Percentiles rank a stretch among this genome's conserved stretches.
phyloP scores from a whole-genome alignment of 2,797 vertebrate genomes.

The Betta splendens region DNA sequence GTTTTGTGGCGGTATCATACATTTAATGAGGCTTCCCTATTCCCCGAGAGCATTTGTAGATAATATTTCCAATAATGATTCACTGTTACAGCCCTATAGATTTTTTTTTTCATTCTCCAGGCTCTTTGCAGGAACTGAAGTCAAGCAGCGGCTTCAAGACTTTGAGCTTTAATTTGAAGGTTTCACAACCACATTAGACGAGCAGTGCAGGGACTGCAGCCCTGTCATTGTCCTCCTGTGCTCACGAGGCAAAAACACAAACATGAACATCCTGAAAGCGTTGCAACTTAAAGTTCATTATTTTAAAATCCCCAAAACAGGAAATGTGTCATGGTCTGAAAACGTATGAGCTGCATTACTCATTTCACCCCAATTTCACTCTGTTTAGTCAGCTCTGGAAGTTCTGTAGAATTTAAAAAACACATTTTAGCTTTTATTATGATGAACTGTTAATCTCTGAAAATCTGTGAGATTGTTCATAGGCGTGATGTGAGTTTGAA shows the following conservation, averaged over 20 bases:
- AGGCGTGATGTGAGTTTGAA: neutral
- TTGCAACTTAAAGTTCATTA: constrained; percentile 10
- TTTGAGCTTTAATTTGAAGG: constrained; percentile 40
- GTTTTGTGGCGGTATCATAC: no score
- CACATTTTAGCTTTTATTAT: no score
- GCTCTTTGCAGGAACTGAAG: neutral
- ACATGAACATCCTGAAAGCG: constrained; percentile 12
- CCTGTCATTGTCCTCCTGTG: constrained; percentile 28
- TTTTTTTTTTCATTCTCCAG: neutral
- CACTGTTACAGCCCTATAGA: neutral
- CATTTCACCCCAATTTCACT: constrained; percentile 47
- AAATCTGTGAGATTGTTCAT: no score
- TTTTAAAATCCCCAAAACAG: constrained; percentile 23
- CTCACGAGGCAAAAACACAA: neutral
- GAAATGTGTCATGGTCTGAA: constrained; percentile 49
- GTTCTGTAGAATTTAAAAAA: constrained; percentile 17
- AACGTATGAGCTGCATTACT: constrained; percentile 26
- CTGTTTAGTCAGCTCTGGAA: constrained; percentile 42
- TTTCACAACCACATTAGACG: constrained; percentile 27
- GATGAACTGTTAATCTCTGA: no score
- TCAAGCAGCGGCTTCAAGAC: constrained; percentile 5
- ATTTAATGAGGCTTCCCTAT: neutral
- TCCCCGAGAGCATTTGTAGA: neutral
- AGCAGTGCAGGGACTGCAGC: constrained; percentile 5
- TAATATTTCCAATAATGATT: neutral